A percentile compares a stretch with the other conserved stretches of the same genome.
Conservation (phyloP, 2,113 vertebrate species). For the Pygoscelis antarcticus region DNA sequence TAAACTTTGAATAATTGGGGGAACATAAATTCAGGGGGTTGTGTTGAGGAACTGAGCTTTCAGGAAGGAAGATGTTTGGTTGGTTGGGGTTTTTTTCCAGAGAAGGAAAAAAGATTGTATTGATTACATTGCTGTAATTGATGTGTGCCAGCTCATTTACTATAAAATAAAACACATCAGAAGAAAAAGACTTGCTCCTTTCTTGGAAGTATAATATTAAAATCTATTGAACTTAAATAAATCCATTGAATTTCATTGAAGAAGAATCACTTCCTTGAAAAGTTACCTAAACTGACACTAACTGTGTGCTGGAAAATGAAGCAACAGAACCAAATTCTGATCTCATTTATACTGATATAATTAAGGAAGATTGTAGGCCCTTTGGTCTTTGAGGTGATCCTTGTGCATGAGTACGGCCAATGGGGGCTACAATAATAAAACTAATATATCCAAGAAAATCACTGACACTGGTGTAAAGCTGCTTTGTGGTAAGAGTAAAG, state of each 20-base stretch:
- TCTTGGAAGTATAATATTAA: background rate
- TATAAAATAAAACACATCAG: background rate
- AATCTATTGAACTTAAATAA: constrained; percentile 12
- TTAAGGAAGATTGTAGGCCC: background rate
- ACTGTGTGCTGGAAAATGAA: constrained; percentile 12
- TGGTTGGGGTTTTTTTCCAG: background rate
- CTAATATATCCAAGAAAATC: constrained; percentile 7
- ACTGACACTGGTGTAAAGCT: background rate
- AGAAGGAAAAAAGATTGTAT: background rate
- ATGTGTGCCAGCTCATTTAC: background rate
- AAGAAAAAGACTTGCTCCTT: background rate
- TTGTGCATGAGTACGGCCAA: background rate
- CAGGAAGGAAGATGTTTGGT: background rate
- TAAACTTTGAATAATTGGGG: background rate
- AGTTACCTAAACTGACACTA: constrained; percentile 32
- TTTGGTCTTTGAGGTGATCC: constrained; percentile 15
- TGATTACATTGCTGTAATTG: background rate
- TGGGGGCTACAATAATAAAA: background rate
- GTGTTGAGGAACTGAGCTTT: background rate
- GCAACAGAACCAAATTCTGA: background rate
- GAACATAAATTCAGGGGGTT: background rate
- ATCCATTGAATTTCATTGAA: background rate
- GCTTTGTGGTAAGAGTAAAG: background rate
- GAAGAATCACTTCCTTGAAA: background rate
- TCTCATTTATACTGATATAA: constrained; percentile 35